Conservation (phyloP, 2,797 vertebrate species). For the Podarcis lilfordi region DNA sequence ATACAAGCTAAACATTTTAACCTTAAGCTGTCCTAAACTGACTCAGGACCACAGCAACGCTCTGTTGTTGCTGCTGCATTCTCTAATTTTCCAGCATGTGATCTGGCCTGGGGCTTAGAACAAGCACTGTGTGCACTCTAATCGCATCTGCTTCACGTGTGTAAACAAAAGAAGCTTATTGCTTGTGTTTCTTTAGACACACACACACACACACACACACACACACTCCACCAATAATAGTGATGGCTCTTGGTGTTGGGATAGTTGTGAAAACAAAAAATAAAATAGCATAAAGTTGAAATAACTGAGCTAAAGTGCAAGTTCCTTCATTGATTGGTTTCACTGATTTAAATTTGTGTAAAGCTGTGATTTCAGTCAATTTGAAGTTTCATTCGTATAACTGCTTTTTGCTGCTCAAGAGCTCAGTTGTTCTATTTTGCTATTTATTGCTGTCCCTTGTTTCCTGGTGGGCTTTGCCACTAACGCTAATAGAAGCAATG, state of each 20-base stretch:
- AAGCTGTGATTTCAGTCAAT: not conserved
- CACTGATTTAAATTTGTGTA: not conserved
- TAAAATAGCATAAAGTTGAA: not conserved
- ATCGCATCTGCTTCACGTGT: constrained; percentile 5
- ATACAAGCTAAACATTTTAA: not conserved
- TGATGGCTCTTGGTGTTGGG: not conserved
- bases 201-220: not conserved
- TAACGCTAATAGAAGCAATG: not conserved
- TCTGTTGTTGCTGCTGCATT: not conserved
- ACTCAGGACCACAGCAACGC: not conserved
- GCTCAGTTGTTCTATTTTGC: not conserved
- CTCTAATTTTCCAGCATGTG: constrained; percentile 13
- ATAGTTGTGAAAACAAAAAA: constrained; percentile 1
- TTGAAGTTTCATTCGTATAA: not conserved
- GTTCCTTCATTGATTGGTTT: not conserved
- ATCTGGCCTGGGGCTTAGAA: not conserved
- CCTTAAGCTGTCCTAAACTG: not conserved
- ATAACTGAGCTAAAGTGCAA: not conserved
- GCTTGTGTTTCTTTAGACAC: constrained; percentile 12
- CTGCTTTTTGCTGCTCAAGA: not conserved
- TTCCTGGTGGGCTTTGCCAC: not conserved
- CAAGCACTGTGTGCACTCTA: not conserved
- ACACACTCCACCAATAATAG: not conserved
- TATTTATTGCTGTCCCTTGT: not conserved
- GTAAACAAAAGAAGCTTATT: constrained; percentile 10